Base-by-base conservation (phyloP, 1,140 invertebrate genomes). In the Batillaria attramentaria region DNA sequence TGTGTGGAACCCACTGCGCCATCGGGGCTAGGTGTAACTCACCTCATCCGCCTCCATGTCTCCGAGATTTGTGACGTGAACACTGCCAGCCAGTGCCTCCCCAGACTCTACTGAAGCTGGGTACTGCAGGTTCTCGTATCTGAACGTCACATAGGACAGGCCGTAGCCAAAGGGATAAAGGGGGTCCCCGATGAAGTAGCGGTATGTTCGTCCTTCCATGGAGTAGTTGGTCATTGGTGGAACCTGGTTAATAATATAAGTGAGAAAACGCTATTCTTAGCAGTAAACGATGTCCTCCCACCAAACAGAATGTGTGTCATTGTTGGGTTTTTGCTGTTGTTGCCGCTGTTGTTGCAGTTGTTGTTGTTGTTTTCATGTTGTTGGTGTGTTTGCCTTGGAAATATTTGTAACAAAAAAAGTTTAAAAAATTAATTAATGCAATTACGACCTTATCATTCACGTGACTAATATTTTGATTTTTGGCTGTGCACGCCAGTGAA, bases 151-250 rank as follows among this genome's bases (percentile, higher is more conserved):
- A 24, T 50, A 50, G 46, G 46, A 50, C 46, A 13, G 10, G 46
- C 86, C 86, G 79, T 86, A 88, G 18, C 86, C 87, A 77, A 88
- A 88, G 18, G 86, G 85, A 69, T 83, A 88, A 13, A 83, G 69
- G 2, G 84, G 81, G 39, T 80, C 60, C 24, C 70, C 72, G 10
- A 54, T 65, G 46, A 89, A 84, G 66, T 85, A 85, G 37, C 87
- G 72, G 73, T 88, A 87, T n/a, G 87, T 88, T 33, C 84, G 39
- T 16, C 81, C 81, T 6, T 60, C 74, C 87, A 88, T 87, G 0
- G 82, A 72, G 72, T 88, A 88, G 54, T 86, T 81, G 8, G 78
- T 79, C 79, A 88, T 87, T 50, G 81, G 62, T 5, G 84, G 85
- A 54, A 86, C 69, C 85, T 85, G 78, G 5, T 75, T 24, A 50